Evolutionary conservation across 2,113 vertebrate species (phyloP), one percentile per base, ranked within the genome.

Genomic region (Siphamia tubifer): DNA sequence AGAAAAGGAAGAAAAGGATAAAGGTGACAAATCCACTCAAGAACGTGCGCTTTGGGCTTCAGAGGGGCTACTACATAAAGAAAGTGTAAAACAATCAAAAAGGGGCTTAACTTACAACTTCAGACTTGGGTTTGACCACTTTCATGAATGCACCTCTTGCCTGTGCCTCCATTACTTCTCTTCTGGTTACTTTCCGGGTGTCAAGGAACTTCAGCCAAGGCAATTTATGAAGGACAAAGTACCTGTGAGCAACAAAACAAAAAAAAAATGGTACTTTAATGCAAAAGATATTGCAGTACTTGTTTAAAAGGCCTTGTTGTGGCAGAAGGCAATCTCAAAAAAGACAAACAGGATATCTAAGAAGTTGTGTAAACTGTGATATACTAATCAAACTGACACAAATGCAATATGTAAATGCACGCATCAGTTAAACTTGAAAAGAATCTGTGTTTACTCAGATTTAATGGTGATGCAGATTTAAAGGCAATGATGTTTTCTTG

Each of bases 121-220:
- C 91, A 8, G 67, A 92, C 79, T 93, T 94, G 27, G 96, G 96
- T 77, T 96, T 99, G 76, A 96, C 93, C 88, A 99, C 95, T 87
- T 98, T 99, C 98, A 99, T 99, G 90, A 97, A 98, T 0, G 93
- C 93, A 20, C 98, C 98, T 80, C 97, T 93, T 5, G 95, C 77
- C 60, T 88, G 62, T 0, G 97, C 96, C 85, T 98, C 97, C 60
- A 90, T 89, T 40, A 87, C 90, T 76, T 99, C 98, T 42, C 60
- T 90, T 70, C 20, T 91, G 34, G 93, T 95, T 21, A 98, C 96
- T 85, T 93, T 96, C 60, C 87, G 93, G 57, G 94, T 93, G 90
- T 99, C 97, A 0, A 99, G 90, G 86, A 99, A 99, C 91, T 96
- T 98, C 82, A 99, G 79, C 10, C 92, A 93, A 49, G 89, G 93